Base-by-base conservation (phyloP, 1,140 invertebrate species). In the Schmidtea mediterranea region DNA sequence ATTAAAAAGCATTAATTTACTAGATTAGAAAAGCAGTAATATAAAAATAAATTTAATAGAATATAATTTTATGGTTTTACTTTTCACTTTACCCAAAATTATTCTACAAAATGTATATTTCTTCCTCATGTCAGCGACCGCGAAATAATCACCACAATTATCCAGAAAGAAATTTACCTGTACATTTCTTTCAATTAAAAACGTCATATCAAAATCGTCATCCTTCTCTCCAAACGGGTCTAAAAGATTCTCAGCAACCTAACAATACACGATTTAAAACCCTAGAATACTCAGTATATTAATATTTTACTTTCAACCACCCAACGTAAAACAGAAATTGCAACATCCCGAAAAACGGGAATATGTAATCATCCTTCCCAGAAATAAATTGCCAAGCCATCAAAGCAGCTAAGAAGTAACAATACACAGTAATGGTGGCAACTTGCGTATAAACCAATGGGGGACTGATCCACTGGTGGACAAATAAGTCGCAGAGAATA, bases 401-500 rank as follows among this genome's bases (percentile, higher is more conserved):
- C 12, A 81, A 69, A 50, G 64, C 76, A 50, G 79, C 76, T 0
- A 82, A 65, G 58, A 87, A 87, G 63, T 81, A 90, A 1, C 77
- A 78, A 58, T 89, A 86, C 1, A 84, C 80, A 0, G 82, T 81
- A 57, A 87, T 69, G 0, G 82, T 86, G 6, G 84, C 82, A 59
- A 86, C 87, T 78, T 95, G 86, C 48, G 86, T 94, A 64, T 95
- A 95, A 50, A 92, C 86, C 22, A 94, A 73, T 38, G 89, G 89
- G 52, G 94, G 83, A 60, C 80, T 87, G 55, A 94, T 83, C 57
- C 83, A 92, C 67, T 95, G 87, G 62, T 90, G 94, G 50, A 75
- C 77, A 71, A 77, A 77, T 47, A 79, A 65, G 16, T 54, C 49
- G 1, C 80, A 80, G 55, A 80, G 83, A 52, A 77, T 74, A 16